Evolutionary conservation across 2,797 vertebrate genomes (phyloP).

Genomic region (Morelia viridis): DNA sequence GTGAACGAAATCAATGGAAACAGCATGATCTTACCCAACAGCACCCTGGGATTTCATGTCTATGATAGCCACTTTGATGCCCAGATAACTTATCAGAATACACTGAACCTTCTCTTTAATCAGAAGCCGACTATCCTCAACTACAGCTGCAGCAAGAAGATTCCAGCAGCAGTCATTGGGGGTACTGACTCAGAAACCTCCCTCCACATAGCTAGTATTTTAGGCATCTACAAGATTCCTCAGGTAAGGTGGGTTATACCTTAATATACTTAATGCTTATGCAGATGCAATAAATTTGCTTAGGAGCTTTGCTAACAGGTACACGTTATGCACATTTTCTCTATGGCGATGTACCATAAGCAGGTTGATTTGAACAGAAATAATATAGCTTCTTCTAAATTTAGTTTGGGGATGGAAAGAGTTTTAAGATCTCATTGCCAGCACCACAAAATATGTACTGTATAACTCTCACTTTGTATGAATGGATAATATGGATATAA

Average conservation of each 20-base stretch:
- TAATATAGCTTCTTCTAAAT: background rate
- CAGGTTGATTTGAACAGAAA: background rate
- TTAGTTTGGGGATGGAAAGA: background rate
- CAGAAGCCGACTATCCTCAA: background rate
- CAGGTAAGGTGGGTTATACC: background rate
- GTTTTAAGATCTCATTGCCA: background rate
- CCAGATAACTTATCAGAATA: conserved; percentile 13
- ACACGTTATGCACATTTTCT: background rate
- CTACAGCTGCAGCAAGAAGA: conserved; percentile 5
- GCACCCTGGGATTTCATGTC: conserved; percentile 1
- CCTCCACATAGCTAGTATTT: conserved; percentile 4
- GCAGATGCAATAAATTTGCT: background rate
- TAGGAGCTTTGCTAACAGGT: background rate
- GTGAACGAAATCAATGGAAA: conserved; percentile 21
- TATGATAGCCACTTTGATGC: conserved; percentile 26
- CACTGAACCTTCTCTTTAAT: conserved; percentile 15
- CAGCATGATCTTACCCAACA: background rate
- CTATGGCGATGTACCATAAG: background rate
- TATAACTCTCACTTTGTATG: background rate
- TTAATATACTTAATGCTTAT: no score
- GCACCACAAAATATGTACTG: background rate
- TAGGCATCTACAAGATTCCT: conserved; percentile 14
- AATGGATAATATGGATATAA: background rate
- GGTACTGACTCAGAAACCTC: background rate
- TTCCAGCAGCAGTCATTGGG: background rate